Percentiles rank a stretch among this genome's conserved stretches.
Conservation (phyloP, 2,797 vertebrate species). For the Cercopithecus neglectus region DNA sequence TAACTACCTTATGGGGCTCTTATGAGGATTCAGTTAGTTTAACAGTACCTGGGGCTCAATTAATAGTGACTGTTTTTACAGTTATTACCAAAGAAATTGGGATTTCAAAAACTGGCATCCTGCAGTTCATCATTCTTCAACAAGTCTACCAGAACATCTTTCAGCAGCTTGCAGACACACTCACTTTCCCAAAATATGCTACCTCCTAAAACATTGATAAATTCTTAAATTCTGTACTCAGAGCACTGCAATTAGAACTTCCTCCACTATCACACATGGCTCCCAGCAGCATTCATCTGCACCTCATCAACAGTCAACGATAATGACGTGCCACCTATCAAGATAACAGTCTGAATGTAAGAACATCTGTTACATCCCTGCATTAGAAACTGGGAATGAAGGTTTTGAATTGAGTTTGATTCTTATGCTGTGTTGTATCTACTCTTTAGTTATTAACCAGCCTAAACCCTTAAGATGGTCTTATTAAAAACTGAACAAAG, state of each 20-base stretch:
- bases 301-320: conserved; percentile 74
- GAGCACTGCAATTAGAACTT: conserved; percentile 64
- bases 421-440: conserved; percentile 69
- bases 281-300: conserved; percentile 58
- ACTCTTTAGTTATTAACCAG: conserved; percentile 56
- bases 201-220: conserved; percentile 37
- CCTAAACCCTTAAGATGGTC: conserved; percentile 40
- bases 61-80: neutral
- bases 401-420: conserved; percentile 63
- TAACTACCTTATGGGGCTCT: neutral
- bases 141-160: neutral
- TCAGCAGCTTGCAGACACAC: neutral
- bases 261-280: conserved; percentile 34
- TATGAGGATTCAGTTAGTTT: neutral
- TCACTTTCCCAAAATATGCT: neutral
- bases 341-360: conserved; percentile 72
- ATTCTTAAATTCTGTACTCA: conserved; percentile 55
- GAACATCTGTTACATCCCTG: conserved; percentile 74
- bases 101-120: neutral
- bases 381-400: conserved; percentile 67
- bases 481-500: conserved; percentile 14
- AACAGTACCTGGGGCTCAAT: neutral
- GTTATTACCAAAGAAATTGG: neutral
- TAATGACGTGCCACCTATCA: conserved; percentile 75
- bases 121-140: neutral